A percentile compares a stretch with the other conserved stretches of the same genome.
phyloP scores from a whole-genome alignment of 2,797 vertebrate genomes.

The Chromis chromis region DNA sequence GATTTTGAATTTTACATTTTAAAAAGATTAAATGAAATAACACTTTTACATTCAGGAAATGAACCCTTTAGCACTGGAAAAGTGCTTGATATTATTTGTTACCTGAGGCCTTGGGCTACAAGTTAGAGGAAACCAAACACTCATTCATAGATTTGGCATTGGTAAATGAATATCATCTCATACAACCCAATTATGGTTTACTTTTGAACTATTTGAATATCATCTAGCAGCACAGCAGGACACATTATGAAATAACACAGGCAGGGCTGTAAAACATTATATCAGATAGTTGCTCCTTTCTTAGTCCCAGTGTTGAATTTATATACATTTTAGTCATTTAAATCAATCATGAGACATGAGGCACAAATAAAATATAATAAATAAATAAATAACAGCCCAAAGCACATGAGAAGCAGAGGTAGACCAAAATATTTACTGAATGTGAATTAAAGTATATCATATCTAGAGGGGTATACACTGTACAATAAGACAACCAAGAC shows the following conservation, averaged over 20 bases:
- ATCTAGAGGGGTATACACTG: no score
- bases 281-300: background rate
- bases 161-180: background rate
- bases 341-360: background rate
- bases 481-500: no score
- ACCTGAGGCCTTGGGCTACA: no score
- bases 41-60: background rate
- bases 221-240: background rate
- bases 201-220: background rate
- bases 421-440: background rate
- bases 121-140: background rate
- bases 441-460: background rate
- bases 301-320: background rate
- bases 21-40: conserved; percentile 1
- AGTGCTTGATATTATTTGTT: no score
- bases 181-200: background rate
- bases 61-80: background rate
- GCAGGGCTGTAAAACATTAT: background rate
- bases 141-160: no score
- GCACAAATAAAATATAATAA: background rate
- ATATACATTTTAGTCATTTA: no score
- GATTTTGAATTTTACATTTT: background rate
- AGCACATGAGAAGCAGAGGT: background rate
- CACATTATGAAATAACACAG: background rate
- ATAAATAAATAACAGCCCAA: background rate